Evolutionary conservation across 2,113 vertebrate genomes (phyloP).

Genomic region (Melospiza georgiana): DNA sequence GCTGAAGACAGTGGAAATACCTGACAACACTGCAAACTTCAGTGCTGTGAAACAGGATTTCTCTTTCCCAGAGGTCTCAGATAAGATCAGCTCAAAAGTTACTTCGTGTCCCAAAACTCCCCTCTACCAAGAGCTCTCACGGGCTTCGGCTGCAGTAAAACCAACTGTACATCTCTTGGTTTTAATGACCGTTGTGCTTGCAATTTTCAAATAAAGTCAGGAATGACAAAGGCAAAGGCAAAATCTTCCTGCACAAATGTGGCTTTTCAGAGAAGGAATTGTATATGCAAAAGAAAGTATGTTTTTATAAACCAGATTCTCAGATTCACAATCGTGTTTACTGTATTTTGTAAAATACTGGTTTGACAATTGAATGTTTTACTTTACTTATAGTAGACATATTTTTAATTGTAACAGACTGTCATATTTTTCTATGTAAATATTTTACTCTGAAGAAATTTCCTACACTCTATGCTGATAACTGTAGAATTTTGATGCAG

Average conservation of each 20-base stretch:
- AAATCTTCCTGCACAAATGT: not conserved
- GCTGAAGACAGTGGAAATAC: conserved; percentile 66
- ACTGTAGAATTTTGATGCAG: not conserved
- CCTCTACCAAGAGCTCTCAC: conserved; percentile 27
- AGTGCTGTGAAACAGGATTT: conserved; percentile 75
- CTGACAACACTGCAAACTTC: conserved; percentile 50
- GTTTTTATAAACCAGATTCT: not conserved
- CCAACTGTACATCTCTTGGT: conserved; percentile 28
- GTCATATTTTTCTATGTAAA: not conserved
- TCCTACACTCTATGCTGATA: not conserved
- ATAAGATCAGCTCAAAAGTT: not conserved
- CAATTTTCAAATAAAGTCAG: conserved; percentile 46
- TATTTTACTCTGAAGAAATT: not conserved
- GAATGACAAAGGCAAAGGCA: not conserved
- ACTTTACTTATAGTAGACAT: not conserved
- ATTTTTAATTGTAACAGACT: not conserved
- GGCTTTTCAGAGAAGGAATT: not conserved
- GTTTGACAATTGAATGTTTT: not conserved
- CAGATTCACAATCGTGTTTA: not conserved
- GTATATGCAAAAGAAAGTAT: not conserved
- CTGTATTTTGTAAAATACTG: not conserved
- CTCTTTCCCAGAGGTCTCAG: conserved; percentile 35
- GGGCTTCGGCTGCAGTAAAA: conserved; percentile 53
- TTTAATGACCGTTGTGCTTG: conserved; percentile 11
- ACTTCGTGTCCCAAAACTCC: conserved; percentile 55